Percentiles rank a stretch among this genome's conserved stretches.
These are phyloP conservation scores for Bergia sp. DNA, from an alignment of 92 coral and sea anemone genomes.

Conservation along the genomic window DNA sequence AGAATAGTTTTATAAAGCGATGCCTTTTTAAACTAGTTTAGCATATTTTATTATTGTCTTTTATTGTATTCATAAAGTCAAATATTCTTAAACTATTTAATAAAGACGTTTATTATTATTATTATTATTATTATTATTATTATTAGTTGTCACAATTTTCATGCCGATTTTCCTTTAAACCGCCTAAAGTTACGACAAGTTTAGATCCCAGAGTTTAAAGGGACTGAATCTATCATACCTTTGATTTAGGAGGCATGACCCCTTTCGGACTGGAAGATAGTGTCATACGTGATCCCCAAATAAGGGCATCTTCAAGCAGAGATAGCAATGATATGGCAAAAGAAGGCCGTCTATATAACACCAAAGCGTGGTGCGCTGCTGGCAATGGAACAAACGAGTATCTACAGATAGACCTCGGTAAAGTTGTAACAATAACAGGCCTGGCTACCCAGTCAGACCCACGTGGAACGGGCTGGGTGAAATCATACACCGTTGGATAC, in stretches of 20 bases:
- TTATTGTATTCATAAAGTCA: no score
- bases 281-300: background rate
- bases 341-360: conserved; percentile 21
- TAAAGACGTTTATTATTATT: no score
- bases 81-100: no score
- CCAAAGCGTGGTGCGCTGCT: conserved; percentile 7
- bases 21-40: no score
- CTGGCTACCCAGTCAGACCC: conserved; percentile 32
- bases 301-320: background rate
- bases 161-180: no score
- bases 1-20: no score
- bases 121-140: no score
- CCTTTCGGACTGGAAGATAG: conserved; percentile 5
- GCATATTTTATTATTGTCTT: no score
- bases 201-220: no score
- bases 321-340: background rate
- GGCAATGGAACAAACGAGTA: background rate
- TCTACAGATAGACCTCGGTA: conserved; percentile 13
- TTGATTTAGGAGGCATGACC: background rate
- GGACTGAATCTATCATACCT: background rate
- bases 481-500: background rate
- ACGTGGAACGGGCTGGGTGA: background rate
- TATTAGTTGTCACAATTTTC: no score
- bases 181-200: no score
- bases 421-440: conserved; percentile 4